Conservation (phyloP, 2,888 invertebrate species). For the Helleia helle region DNA sequence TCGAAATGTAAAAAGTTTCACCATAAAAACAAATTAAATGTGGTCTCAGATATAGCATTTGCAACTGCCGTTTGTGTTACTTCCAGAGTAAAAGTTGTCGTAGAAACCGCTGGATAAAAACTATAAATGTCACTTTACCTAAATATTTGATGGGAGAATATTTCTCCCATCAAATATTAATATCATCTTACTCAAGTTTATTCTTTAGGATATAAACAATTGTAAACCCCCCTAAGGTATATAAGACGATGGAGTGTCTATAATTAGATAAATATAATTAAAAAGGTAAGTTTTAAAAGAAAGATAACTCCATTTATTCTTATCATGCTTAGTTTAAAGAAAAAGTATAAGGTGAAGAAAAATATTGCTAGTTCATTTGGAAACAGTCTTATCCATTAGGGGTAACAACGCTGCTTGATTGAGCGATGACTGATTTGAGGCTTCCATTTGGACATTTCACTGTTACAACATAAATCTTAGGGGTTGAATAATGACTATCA, state of each 20-base stretch:
- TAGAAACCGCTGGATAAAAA: constrained; percentile 14
- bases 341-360: constrained; percentile 13
- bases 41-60: constrained; percentile 41
- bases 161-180: no score
- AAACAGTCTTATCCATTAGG: constrained; percentile 32
- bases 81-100: constrained; percentile 44
- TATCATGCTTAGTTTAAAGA: constrained; percentile 14
- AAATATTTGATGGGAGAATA: no score
- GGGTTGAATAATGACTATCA: constrained; percentile 13
- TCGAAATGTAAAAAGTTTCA: constrained; percentile 54
- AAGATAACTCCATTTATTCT: no score
- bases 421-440: constrained; percentile 22
- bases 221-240: no score
- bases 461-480: constrained; percentile 19
- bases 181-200: no score
- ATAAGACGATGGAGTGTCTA: no score
- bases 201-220: no score
- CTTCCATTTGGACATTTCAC: constrained; percentile 24
- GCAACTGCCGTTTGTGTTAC: constrained; percentile 39
- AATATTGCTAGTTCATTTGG: constrained; percentile 22
- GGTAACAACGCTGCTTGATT: constrained; percentile 31
- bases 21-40: constrained; percentile 65
- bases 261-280: no score
- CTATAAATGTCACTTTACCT: no score
- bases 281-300: no score